Evolutionary conservation across 2,113 vertebrate genomes (phyloP).

Genomic region (Tragelaphus imberbis): DNA sequence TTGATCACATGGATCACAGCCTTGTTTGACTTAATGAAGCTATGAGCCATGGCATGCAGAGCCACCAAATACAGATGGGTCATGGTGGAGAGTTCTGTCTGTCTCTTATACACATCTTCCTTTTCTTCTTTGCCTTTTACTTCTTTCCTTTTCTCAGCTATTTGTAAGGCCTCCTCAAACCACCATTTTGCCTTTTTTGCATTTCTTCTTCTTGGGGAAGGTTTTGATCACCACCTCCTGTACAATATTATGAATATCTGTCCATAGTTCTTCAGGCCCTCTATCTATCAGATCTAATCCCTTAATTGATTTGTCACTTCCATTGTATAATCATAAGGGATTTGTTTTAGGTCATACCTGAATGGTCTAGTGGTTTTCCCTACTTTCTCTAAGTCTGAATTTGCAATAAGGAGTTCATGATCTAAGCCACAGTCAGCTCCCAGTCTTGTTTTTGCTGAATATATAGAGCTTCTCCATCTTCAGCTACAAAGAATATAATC

Average conservation of each 20-base stretch:
- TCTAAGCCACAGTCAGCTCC: neutral
- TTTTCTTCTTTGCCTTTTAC: neutral
- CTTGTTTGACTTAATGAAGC: neutral
- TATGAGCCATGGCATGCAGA: neutral
- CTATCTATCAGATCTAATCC: neutral
- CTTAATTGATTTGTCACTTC: neutral
- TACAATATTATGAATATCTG: neutral
- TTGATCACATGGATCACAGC: neutral
- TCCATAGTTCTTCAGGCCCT: neutral
- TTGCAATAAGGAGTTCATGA: neutral
- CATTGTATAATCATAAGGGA: neutral
- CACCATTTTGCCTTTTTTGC: neutral
- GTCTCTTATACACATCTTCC: too few species aligned
- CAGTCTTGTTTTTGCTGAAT: neutral
- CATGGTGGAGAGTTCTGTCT: neutral
- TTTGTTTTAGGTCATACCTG: neutral
- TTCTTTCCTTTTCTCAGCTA: neutral
- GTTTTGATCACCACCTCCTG: neutral
- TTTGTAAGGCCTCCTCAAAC: neutral
- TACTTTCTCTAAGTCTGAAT: neutral
- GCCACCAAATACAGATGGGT: neutral
- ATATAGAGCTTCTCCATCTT: neutral
- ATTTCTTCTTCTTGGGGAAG: neutral
- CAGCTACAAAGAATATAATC: neutral
- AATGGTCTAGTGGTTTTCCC: neutral